Percentiles rank a stretch among this genome's conserved stretches.
phyloP scores from a whole-genome alignment of 2,797 vertebrate species.

The Xiphophorus birchmanni region DNA sequence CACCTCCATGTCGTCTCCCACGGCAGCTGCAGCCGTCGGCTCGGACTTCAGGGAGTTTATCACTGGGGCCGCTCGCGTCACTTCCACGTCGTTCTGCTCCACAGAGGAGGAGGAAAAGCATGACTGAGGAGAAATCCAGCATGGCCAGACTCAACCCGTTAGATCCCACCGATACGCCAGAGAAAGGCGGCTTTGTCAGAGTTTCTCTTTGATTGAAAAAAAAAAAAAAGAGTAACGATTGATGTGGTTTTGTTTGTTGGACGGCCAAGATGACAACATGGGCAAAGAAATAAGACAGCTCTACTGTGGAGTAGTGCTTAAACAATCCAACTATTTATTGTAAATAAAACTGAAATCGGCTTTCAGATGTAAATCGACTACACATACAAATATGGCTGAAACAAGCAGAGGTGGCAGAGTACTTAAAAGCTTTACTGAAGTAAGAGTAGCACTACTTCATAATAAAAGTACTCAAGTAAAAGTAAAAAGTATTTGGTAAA shows the following conservation, averaged over 20 bases:
- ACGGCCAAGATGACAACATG: constrained; percentile 53
- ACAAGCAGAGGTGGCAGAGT: too few species aligned
- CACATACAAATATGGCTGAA: not conserved
- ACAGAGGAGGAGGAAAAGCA: constrained; percentile 24
- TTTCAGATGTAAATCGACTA: not conserved
- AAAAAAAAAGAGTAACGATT: constrained; percentile 33
- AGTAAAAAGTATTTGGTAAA: too few species aligned
- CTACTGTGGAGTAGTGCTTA: not conserved
- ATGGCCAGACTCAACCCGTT: constrained; percentile 34
- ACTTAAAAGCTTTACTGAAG: too few species aligned
- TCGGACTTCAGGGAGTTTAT: constrained; percentile 88
- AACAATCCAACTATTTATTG: constrained; percentile 4
- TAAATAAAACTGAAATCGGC: not conserved
- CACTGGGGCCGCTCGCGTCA: constrained; percentile 80
- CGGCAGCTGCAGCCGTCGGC: constrained; percentile 71
- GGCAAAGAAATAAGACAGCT: constrained; percentile 30
- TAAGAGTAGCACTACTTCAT: too few species aligned
- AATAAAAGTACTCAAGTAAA: too few species aligned
- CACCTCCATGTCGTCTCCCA: constrained; percentile 88
- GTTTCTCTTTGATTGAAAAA: constrained; percentile 53
- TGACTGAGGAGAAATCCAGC: constrained; percentile 46
- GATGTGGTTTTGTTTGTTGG: constrained; percentile 63
- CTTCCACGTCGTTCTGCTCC: constrained; percentile 88
- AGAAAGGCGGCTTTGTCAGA: constrained; percentile 56
- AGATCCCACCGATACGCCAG: constrained; percentile 40